A percentile compares a stretch with the other conserved stretches of the same genome.
Conservation (phyloP, 2,797 vertebrate species). For the Tamandua tetradactyla region DNA sequence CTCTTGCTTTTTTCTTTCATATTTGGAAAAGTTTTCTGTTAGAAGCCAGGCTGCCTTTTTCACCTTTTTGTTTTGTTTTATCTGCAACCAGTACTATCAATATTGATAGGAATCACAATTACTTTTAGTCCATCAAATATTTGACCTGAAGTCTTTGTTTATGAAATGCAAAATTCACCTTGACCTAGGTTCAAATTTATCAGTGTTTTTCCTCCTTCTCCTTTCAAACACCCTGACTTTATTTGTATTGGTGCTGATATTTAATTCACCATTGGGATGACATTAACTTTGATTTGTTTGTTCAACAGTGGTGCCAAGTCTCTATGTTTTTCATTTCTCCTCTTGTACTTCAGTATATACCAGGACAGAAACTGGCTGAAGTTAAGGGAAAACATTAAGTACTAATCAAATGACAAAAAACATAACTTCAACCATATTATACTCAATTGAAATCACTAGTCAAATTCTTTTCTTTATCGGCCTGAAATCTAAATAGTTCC, state of each 20-base stretch:
- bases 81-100: not conserved
- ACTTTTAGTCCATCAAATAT: not conserved
- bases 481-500: not conserved
- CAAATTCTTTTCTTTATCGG: not conserved
- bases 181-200: not conserved
- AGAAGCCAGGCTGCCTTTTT: not conserved
- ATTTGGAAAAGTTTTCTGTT: not conserved
- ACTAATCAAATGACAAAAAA: not conserved
- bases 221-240: not conserved
- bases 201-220: not conserved
- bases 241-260: not conserved
- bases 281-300: not conserved
- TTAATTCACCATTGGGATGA: not conserved
- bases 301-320: not conserved
- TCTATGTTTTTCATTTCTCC: not conserved
- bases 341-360: not conserved
- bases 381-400: not conserved
- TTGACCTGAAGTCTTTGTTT: constrained; percentile 13
- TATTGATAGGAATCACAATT: not conserved
- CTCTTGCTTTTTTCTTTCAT: not conserved
- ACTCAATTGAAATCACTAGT: not conserved
- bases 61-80: not conserved
- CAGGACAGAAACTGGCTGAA: not conserved
- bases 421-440: not conserved
- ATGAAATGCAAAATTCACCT: constrained; percentile 3